Evolutionary conservation across 2,113 vertebrate species (phyloP), one percentile per base, ranked within the genome.

Genomic region (Thamnophis sirtalis): DNA sequence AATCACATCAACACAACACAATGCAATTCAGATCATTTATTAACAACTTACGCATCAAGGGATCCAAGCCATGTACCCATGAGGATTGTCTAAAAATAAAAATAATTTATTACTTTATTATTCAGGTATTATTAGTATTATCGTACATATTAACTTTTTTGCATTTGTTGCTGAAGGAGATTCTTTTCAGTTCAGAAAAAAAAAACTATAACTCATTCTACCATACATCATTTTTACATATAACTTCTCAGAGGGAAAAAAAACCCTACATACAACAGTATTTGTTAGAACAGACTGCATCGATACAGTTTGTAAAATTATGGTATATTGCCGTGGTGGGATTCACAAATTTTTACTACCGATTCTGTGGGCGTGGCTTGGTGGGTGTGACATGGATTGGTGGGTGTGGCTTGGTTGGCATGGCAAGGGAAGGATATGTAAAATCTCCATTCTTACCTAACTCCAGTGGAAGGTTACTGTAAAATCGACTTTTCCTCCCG

Each of bases 21-120:
- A n/a, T n/a, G 17, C 28, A 51, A 80, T 86, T 84, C 43, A 86
- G 91, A 90, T 80, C 1, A 8, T 48, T 43, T 4, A 89, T 26
- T 21, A 60, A 43, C 91, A 92, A 98, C 98, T 98, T 95, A 98
- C 97, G 87, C 97, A 8, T 98, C 89, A 56, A 98, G 1, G 4
- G 97, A 96, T 95, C 98, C 98, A 10, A 98, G 98, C 95, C 98
- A 96, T 91, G 98, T 92, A 38, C 98, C 98, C 96, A 98, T 95
- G 91, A 95, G 95, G 86, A 97, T 0, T 6, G 97, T 98, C 98
- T 98, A 56, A 90, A 97, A 84, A 86, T 0, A 1, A 92, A 90
- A 89, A 68, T 10, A 53, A 73, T 54, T 68, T 68, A 51, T 43
- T 17, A 33, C 5, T 73, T 4, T 13, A 38, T 24, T 51, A 19